Evolutionary conservation across 2,888 invertebrate species (phyloP), one percentile per base, ranked within the genome.

Genomic region (Mamestra brassicae): DNA sequence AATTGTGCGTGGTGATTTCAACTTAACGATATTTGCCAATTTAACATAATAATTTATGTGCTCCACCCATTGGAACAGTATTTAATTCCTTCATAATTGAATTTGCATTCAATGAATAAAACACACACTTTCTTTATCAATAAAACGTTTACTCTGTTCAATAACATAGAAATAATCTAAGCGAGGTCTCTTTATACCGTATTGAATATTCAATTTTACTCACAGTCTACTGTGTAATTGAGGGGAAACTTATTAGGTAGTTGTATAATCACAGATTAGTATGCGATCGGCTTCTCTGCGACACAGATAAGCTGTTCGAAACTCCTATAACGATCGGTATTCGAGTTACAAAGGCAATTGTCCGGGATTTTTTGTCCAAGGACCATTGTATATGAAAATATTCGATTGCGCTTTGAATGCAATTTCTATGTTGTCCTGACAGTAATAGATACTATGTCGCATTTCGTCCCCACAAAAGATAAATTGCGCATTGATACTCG

Each of bases 271-370:
- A 88, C 85, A 90, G 91, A 91, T 93, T 91, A 92, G 90, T 89
- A 89, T 87, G 87, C 91, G 95, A 95, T 94, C 95, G 95, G 95
- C 90, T 89, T 89, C 91, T 93, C 90, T 94, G 90, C 88, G 90
- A 93, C 89, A 90, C 70, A 95, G 96, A 96, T 96, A 96, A 95
- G 94, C 94, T 89, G 89, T 90, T 91, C 90, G 86, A 92, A 92
- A 93, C 90, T 89, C 90, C 89, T 96, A 96, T 96, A 96, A 95
- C 94, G 92, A 96, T 96, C 96, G 88, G 94, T 94, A 95, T 95
- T 96, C 95, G 93, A 89, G 93, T 94, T 94, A 92, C 96, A 92
- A 85, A 90, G 89, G 89, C 93, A 94, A 96, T 96, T 95, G 95
- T 96, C 90, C 92, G 91, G 92, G 87, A 89, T 80, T 88, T 93